phyloP scores from a whole-genome alignment of 1,140 invertebrate genomes.

The Nymphalis io region DNA sequence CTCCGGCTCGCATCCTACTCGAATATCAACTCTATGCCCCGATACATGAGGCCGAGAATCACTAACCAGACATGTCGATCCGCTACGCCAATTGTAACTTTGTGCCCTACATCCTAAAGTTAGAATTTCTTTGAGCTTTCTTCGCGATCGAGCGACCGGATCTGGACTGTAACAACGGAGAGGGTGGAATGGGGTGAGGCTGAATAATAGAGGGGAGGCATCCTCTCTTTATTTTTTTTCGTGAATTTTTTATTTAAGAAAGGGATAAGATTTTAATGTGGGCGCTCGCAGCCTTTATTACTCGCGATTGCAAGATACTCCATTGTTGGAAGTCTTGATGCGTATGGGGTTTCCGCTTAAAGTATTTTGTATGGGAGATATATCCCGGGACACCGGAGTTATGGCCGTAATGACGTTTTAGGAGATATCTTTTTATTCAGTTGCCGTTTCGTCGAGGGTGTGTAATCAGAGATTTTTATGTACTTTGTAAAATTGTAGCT shows the following conservation, averaged over 20 bases:
- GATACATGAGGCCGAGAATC: conserved; percentile 49
- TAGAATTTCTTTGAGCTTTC: conserved; percentile 69
- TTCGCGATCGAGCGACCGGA: conserved; percentile 43
- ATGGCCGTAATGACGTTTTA: conserved; percentile 69
- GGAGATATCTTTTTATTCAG: conserved; percentile 60
- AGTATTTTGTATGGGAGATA: conserved; percentile 73
- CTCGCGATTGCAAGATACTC: conserved; percentile 71
- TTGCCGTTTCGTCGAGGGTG: conserved; percentile 51
- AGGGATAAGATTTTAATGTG: conserved; percentile 81
- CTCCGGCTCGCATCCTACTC: conserved; percentile 31
- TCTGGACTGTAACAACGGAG: conserved; percentile 42
- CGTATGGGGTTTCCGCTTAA: conserved; percentile 78
- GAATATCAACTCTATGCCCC: conserved; percentile 58
- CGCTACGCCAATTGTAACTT: conserved; percentile 63
- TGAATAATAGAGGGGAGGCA: conserved; percentile 77
- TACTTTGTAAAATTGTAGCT: conserved; percentile 18
- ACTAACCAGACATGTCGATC: conserved; percentile 9
- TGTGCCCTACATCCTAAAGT: conserved; percentile 64
- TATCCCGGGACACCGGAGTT: conserved; percentile 52
- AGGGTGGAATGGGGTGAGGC: conserved; percentile 50
- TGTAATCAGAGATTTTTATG: conserved; percentile 42
- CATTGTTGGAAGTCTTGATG: conserved; percentile 75
- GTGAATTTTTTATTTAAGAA: conserved; percentile 81
- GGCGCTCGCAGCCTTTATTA: conserved; percentile 74
- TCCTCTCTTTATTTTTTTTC: conserved; percentile 77